These are phyloP conservation scores for Peromyscus californicus DNA, from an alignment of 2,113 vertebrate species.

Conservation along the genomic window DNA sequence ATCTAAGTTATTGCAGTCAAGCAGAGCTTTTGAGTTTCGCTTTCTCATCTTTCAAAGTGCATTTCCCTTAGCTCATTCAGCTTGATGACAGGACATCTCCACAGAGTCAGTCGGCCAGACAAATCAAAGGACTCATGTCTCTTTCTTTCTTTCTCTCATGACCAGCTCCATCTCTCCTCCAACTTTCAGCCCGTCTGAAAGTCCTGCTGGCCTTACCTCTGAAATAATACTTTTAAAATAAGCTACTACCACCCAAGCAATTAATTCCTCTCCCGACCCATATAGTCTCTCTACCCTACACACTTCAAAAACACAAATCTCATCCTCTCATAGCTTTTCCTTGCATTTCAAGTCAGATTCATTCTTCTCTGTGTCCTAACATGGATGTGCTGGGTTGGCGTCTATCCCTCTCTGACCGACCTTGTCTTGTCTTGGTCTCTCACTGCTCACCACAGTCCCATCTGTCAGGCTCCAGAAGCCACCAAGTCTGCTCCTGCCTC, in stretches of 20 bases:
- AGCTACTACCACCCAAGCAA: not conserved
- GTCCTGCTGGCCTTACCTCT: constrained; percentile 39
- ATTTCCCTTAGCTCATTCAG: not conserved
- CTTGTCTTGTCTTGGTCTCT: constrained; percentile 10
- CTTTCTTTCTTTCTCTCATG: not conserved
- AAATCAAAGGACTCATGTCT: not conserved
- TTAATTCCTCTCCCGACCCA: not conserved
- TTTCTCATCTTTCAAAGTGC: not conserved
- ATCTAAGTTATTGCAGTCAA: not conserved
- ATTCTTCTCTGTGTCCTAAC: not conserved
- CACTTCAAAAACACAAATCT: constrained; percentile 13
- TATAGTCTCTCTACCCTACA: not conserved
- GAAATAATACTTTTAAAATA: constrained; percentile 22
- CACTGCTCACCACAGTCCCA: not conserved
- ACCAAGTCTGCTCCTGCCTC: constrained; percentile 38
- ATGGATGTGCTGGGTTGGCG: not conserved
- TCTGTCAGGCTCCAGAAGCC: constrained; percentile 32
- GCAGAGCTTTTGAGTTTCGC: constrained; percentile 14
- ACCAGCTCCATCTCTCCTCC: not conserved
- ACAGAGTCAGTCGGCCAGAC: not conserved
- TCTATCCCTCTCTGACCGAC: not conserved
- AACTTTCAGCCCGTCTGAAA: constrained; percentile 16
- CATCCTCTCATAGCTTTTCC: not conserved
- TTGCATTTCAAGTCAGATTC: not conserved
- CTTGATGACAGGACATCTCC: not conserved